phyloP scores from a whole-genome alignment of 1,140 invertebrate genomes.

The Cyclina sinensis region DNA sequence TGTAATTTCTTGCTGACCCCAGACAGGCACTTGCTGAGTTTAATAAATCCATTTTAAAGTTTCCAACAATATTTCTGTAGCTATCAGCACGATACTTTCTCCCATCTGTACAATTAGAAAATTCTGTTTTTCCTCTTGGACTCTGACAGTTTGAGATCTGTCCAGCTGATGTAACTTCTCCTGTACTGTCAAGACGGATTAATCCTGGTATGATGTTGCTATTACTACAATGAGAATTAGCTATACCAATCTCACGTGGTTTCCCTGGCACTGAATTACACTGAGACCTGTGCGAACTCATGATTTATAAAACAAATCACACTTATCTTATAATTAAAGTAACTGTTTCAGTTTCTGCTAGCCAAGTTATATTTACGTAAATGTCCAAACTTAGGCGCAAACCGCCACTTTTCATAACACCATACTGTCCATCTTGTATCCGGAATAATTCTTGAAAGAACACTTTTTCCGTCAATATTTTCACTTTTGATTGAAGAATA shows the following conservation, averaged over 20 bases:
- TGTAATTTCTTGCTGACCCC: conserved; percentile 4
- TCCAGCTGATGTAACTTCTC: conserved; percentile 65
- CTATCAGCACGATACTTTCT: background rate
- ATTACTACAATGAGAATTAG: too few relatives aligned
- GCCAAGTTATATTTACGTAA: conserved; percentile 22
- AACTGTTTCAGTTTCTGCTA: background rate
- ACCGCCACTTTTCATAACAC: conserved; percentile 45
- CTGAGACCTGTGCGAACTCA: background rate
- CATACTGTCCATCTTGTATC: conserved; percentile 20
- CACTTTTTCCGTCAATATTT: background rate
- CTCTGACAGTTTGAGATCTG: background rate
- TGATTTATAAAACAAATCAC: background rate
- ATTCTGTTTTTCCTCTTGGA: background rate
- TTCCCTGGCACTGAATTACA: too few relatives aligned
- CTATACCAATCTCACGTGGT: background rate
- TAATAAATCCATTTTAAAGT: background rate
- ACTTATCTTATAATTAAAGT: background rate
- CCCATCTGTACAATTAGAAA: background rate
- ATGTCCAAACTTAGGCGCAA: conserved; percentile 43
- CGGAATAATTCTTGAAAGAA: conserved; percentile 4
- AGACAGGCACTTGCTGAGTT: conserved; percentile 7
- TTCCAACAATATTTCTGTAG: background rate
- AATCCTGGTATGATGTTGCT: conserved; percentile 17
- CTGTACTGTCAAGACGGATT: conserved; percentile 69
- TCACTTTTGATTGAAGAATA: background rate